Base-by-base conservation (phyloP, 2,797 vertebrate species). In the Ptychadena robeensis region DNA sequence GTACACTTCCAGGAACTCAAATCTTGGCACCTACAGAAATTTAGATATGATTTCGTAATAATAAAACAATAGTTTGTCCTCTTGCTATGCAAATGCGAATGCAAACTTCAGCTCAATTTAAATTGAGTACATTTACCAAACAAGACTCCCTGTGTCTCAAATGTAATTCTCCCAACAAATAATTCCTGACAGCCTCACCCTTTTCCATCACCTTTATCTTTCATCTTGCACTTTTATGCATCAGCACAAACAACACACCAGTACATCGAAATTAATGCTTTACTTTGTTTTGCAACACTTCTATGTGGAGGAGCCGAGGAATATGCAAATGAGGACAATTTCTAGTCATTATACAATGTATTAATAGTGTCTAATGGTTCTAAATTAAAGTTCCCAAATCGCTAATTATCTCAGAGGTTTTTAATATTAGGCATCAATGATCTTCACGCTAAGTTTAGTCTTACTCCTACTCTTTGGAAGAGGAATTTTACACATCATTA, bases 341-440 rank as follows among this genome's bases (percentile, higher is more conserved):
- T 31, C 27, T 72, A 30, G 72, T 77, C 35, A 77, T 83, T 83
- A 66, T 66, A 48, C 53, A 71, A 71, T 71, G 40, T 82, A 78
- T 78, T 83, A 79, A 66, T 78, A 35, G 67, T 61, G 72, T 77
- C 27, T 76, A 76, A 82, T 76, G 53, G 34, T 34, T 72, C 75
- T 59, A 83, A 83, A 83, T 83, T 72, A 79, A 83, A 83, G 67
- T 79, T 78, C 25, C 61, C 25, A 59, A 65, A 73, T 79, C 68
- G n/a, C 32, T 83, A 83, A 73, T 79, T 79, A 82, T 82, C 81
- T 82, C 40, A 11, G 61, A 73, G 38, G 38, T 35, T 72, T 72
- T 72, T 72, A 73, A 78, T 73, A 83, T 66, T 73, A 78, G 68
- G 82, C 75, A 67, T 63, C 81, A 72, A 72, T 78, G 67, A 65